These are phyloP conservation scores for Coenobita brevimanus DNA, from an alignment of 1,140 invertebrate genomes.

Conservation along the genomic window DNA sequence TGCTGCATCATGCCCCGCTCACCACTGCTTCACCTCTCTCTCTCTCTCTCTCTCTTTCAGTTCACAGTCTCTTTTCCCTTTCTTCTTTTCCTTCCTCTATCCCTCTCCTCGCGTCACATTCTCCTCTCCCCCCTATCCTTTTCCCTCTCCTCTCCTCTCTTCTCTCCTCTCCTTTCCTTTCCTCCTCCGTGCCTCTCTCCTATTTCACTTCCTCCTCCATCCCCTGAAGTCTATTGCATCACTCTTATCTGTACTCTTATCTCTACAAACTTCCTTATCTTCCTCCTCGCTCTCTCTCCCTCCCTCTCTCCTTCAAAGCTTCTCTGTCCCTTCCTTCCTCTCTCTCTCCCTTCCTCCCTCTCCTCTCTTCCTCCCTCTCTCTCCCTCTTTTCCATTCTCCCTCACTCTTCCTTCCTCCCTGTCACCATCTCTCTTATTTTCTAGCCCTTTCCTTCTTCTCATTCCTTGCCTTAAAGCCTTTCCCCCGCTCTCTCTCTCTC, in stretches of 20 bases:
- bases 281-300: neutral
- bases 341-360: conserved; percentile 4
- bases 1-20: no score
- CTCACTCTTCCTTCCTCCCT: neutral
- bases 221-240: no score
- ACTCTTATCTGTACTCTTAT: no score
- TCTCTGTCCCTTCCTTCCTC: neutral
- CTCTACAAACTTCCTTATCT: no score
- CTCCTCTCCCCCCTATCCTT: no score
- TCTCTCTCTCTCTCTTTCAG: conserved; percentile 7
- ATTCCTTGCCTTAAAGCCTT: neutral
- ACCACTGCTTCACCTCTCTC: no score
- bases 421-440: neutral
- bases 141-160: neutral
- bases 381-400: neutral
- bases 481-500: neutral
- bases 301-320: neutral
- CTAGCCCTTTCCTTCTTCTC: neutral
- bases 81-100: no score
- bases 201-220: neutral
- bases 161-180: neutral
- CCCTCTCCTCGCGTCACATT: no score
- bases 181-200: neutral
- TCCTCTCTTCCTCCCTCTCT: neutral
- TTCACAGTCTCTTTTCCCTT: no score